Base-by-base conservation (phyloP, 2,888 invertebrate genomes). In the Oxytorus armatus region DNA sequence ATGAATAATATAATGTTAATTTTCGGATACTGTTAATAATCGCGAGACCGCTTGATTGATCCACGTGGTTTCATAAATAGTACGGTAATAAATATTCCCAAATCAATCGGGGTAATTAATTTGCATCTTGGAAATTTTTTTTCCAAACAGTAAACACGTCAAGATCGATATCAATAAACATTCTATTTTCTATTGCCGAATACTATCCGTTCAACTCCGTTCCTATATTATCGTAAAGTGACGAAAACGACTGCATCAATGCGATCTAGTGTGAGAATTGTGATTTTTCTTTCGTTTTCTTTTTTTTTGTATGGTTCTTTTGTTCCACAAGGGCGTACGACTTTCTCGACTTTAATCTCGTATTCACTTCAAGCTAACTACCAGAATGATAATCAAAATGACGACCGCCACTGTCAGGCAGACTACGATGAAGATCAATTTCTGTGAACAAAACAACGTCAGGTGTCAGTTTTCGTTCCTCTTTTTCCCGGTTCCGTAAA, bases 371-470 rank as follows among this genome's bases (percentile, higher is more conserved):
- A 92, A 86, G 61, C 81, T 86, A 86, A 90, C 85, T 84, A 91
- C 90, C 89, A 96, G 94, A 93, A 96, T 93, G 93, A 96, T 94
- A 93, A 95, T 94, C 93, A 96, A 94, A 93, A 96, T 95, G 93
- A 95, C 93, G 95, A 95, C 93, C 93, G 95, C 94, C 93, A 96
- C 93, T 92, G 95, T 93, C 93, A 96, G 94, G 95, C 96, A 96
- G 94, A 96, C 95, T 93, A 96, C 94, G 94, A 96, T 96, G 95
- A 96, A 95, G 95, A 96, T 95, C 95, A 96, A 95, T 96, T 96
- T 96, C 96, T 96, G 96, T 92, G 95, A 96, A 92, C 90, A 92
- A 89, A 92, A 90, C 83, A 89, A 87, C 77, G 80, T 83, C 74
- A 86, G 72, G n/a, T 70, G 79, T 86, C 75, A 86, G 82, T 82